Evolutionary conservation across 1,140 invertebrate species (phyloP).

Genomic region (Hetaerina americana): DNA sequence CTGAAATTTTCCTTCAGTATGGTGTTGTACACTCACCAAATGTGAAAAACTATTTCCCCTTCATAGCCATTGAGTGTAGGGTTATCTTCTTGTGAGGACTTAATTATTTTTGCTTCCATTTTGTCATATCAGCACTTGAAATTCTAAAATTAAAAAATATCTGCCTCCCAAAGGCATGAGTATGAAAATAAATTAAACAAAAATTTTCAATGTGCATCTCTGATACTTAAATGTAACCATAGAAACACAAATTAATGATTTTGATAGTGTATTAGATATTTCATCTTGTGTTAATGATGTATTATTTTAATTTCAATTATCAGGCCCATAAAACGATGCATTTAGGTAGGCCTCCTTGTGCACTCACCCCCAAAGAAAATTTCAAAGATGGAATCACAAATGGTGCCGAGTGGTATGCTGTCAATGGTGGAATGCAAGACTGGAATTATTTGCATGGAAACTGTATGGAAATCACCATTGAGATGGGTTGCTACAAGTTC

Average conservation of each 20-base stretch:
- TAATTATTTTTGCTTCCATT: no score
- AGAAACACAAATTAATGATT: conserved; percentile 1
- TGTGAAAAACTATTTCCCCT: no score
- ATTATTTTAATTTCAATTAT: conserved; percentile 16
- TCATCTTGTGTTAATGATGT: background rate
- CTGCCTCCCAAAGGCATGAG: no score
- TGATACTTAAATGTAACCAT: no score
- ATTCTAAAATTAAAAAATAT: no score
- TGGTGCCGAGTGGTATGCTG: conserved; percentile 81
- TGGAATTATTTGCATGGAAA: conserved; percentile 91
- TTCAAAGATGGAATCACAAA: conserved; percentile 82
- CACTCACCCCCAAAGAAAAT: conserved; percentile 42
- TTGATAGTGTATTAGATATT: background rate
- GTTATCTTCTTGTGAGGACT: no score
- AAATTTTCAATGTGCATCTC: no score
- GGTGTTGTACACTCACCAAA: no score
- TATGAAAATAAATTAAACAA: no score
- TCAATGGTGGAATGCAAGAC: conserved; percentile 94
- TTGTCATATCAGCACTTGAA: no score
- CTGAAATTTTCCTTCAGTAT: no score
- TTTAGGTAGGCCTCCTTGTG: conserved; percentile 39
- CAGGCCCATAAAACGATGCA: conserved; percentile 73
- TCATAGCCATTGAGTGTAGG: no score
- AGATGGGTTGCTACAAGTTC: conserved; percentile 89
- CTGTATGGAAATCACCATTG: conserved; percentile 89